A percentile compares a stretch with the other conserved stretches of the same genome.
phyloP scores from a whole-genome alignment of 1,140 invertebrate genomes.

The Oedothorax gibbosus region DNA sequence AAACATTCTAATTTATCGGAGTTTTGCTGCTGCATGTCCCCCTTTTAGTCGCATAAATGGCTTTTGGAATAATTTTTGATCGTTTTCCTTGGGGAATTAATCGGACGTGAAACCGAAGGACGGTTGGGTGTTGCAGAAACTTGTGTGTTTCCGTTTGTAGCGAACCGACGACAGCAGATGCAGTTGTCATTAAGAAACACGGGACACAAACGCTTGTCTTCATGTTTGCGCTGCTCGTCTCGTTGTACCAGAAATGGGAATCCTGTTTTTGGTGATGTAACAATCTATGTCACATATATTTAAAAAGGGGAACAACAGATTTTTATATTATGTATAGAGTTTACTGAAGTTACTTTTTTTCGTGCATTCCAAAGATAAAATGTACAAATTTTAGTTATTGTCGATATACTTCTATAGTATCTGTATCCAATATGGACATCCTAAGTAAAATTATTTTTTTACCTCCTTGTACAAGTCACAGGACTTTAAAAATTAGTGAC shows the following conservation, averaged over 20 bases:
- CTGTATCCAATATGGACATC: no score
- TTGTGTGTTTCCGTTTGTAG: constrained; percentile 24
- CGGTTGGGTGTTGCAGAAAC: not conserved
- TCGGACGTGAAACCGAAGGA: constrained; percentile 26
- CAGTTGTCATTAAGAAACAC: constrained; percentile 43
- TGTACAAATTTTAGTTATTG: no score
- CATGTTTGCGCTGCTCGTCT: constrained; percentile 19
- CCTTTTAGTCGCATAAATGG: constrained; percentile 30
- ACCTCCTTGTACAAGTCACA: no score
- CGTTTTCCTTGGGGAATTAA: constrained; percentile 50
- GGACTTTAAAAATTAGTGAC: no score
- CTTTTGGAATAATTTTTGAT: constrained; percentile 54
- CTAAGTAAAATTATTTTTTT: no score
- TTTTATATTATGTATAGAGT: no score
- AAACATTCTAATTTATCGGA: constrained; percentile 54
- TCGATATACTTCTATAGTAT: no score
- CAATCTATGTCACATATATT: no score
- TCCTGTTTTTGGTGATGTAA: not conserved
- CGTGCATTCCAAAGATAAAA: no score
- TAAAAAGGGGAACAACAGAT: no score
- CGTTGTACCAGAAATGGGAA: not conserved
- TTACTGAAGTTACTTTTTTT: no score
- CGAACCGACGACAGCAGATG: constrained; percentile 27
- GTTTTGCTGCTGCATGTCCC: constrained; percentile 7
- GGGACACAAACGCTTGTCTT: constrained; percentile 32